phyloP scores from a whole-genome alignment of 2,888 invertebrate genomes.

The Dynastes maya region DNA sequence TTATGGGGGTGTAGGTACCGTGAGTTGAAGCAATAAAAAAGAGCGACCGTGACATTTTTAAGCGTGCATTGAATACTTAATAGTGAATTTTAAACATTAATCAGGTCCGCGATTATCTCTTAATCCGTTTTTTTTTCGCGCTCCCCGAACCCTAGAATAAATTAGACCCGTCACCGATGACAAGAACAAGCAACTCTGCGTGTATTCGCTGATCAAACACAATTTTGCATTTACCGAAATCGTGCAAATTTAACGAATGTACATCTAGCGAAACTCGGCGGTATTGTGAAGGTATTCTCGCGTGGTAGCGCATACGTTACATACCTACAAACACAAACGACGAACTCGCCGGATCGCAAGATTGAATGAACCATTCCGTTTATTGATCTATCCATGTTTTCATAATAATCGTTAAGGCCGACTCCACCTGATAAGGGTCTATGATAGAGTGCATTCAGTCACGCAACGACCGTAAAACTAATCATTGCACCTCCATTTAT shows the following conservation, averaged over 20 bases:
- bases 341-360: conserved; percentile 4
- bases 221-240: conserved; percentile 37
- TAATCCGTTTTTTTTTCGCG: conserved; percentile 7
- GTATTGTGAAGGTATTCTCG: neutral
- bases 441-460: conserved; percentile 54
- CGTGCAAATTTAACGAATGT: conserved; percentile 38
- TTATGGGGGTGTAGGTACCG: neutral
- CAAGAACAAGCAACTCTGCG: conserved; percentile 26
- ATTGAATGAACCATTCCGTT: conserved; percentile 47
- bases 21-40: neutral
- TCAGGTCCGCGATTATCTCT: conserved; percentile 16
- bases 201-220: conserved; percentile 24
- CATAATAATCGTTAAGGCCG: conserved; percentile 51
- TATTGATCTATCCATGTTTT: conserved; percentile 44
- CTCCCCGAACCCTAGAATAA: conserved; percentile 8
- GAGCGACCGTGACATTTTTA: conserved; percentile 8
- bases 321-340: neutral
- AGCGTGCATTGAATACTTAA: conserved; percentile 6
- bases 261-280: neutral
- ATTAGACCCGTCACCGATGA: conserved; percentile 20
- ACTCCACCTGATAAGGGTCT: conserved; percentile 54
- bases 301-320: neutral
- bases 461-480: conserved; percentile 53
- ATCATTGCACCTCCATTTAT: conserved; percentile 46
- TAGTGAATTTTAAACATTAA: conserved; percentile 11